Conservation (phyloP, 2,797 vertebrate genomes). For the Knipowitschia caucasica region DNA sequence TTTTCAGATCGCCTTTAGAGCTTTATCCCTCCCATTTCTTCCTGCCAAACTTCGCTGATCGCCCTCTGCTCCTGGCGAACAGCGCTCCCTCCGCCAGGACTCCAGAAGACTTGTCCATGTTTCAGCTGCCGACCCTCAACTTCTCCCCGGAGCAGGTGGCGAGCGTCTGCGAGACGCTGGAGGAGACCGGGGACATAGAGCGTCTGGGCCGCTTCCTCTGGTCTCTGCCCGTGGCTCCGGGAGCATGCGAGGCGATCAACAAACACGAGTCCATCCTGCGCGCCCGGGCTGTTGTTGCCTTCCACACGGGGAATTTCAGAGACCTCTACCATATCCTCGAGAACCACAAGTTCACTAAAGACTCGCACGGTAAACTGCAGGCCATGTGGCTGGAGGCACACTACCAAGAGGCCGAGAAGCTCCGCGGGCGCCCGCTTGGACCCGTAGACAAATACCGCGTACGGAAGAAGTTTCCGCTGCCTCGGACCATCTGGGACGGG, state of each 20-base stretch:
- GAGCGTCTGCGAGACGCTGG: constrained; percentile 99
- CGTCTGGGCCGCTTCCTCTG: constrained; percentile 97
- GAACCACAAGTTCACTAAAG: constrained; percentile 99
- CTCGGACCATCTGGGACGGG: constrained; percentile 99
- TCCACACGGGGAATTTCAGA: constrained; percentile 99
- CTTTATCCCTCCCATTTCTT: constrained; percentile 99
- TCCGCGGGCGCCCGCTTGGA: constrained; percentile 94
- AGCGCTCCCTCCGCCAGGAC: constrained; percentile 91
- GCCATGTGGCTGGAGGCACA: constrained; percentile 99
- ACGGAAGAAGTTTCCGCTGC: constrained; percentile 99
- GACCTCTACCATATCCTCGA: constrained; percentile 99
- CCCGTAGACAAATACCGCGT: constrained; percentile 99
- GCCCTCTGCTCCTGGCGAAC: constrained; percentile 94
- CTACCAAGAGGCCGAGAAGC: constrained; percentile 99
- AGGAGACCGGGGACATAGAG: constrained; percentile 99
- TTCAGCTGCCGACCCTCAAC: constrained; percentile 99
- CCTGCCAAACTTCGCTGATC: constrained; percentile 98
- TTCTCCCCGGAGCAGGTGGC: constrained; percentile 99
- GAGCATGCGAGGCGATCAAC: constrained; percentile 98
- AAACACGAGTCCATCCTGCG: constrained; percentile 98
- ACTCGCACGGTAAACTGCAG: constrained; percentile 97
- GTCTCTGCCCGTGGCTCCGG: constrained; percentile 97
- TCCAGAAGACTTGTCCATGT: constrained; percentile 99
- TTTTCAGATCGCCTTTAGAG: constrained; percentile 99
- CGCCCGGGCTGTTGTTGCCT: constrained; percentile 96